Conservation (phyloP, 2,113 vertebrate species). For the Girardinichthys multiradiatus region DNA sequence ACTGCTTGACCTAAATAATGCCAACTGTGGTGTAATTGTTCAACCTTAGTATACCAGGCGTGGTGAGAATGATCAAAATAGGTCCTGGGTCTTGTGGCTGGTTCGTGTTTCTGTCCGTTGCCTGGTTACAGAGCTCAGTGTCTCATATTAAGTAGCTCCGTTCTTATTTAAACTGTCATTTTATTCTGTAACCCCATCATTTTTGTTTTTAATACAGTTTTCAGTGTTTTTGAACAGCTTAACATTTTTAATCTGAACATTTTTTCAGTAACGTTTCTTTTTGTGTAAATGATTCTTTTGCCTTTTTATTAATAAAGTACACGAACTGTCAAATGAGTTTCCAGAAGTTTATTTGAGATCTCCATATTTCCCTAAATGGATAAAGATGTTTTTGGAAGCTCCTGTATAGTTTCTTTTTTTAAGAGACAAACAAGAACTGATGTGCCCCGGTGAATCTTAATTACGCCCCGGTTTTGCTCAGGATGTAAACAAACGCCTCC, state of each 20-base stretch:
- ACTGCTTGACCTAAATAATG: not conserved
- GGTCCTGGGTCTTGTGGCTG: not conserved
- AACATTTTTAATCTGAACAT: not conserved
- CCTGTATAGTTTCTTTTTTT: not conserved
- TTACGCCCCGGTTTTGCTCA: not conserved
- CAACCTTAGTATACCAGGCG: not conserved
- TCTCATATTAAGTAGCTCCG: conserved; percentile 8
- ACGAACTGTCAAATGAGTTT: conserved; percentile 75
- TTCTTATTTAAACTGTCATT: not conserved
- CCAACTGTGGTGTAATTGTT: too few species aligned
- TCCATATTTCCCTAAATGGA: not conserved
- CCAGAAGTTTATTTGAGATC: conserved; percentile 73
- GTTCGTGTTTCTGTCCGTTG: conserved; percentile 51
- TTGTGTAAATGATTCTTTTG: conserved; percentile 57
- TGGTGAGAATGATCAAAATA: not conserved
- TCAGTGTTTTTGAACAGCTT: not conserved
- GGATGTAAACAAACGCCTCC: not conserved
- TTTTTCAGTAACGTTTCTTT: conserved; percentile 34
- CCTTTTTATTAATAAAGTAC: conserved; percentile 75
- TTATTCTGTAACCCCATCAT: not conserved
- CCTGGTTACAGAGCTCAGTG: conserved; percentile 55
- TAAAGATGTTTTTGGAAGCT: not conserved
- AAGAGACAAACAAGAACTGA: not conserved
- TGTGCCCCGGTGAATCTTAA: not conserved
- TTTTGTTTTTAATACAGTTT: not conserved